Conservation (phyloP, 2,888 invertebrate species). For the Salticus scenicus region DNA sequence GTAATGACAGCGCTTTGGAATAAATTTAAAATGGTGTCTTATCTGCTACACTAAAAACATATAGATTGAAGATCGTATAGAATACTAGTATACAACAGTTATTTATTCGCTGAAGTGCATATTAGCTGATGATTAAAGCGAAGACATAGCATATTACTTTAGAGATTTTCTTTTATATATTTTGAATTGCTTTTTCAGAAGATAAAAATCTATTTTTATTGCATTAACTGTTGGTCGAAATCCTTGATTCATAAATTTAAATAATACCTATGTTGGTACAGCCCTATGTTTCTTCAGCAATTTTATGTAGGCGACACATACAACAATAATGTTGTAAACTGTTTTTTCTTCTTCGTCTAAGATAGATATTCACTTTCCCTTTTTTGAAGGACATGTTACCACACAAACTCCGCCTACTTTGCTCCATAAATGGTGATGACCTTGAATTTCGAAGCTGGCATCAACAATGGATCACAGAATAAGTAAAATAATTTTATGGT, state of each 20-base stretch:
- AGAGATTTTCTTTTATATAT: too few species aligned
- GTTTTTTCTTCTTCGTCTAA: neutral
- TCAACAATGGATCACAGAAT: neutral
- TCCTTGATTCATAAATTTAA: neutral
- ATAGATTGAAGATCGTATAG: too few species aligned
- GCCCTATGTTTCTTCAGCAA: neutral
- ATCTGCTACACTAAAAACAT: too few species aligned
- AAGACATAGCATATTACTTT: too few species aligned
- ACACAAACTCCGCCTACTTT: constrained; percentile 4
- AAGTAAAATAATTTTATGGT: neutral
- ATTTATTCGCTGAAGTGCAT: too few species aligned
- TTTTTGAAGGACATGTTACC: neutral
- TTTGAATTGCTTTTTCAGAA: too few species aligned
- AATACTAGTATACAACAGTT: too few species aligned
- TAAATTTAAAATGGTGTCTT: too few species aligned
- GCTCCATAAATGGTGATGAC: neutral
- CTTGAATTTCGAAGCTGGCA: neutral
- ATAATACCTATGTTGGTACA: neutral
- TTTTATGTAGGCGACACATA: neutral
- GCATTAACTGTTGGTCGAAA: neutral
- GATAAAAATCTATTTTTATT: neutral
- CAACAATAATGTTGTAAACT: constrained; percentile 4
- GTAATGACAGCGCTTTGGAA: too few species aligned
- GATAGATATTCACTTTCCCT: neutral
- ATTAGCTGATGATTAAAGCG: too few species aligned